These are phyloP conservation scores for Drosophila recens DNA, from an alignment of 2,888 invertebrate genomes.

Conservation along the genomic window DNA sequence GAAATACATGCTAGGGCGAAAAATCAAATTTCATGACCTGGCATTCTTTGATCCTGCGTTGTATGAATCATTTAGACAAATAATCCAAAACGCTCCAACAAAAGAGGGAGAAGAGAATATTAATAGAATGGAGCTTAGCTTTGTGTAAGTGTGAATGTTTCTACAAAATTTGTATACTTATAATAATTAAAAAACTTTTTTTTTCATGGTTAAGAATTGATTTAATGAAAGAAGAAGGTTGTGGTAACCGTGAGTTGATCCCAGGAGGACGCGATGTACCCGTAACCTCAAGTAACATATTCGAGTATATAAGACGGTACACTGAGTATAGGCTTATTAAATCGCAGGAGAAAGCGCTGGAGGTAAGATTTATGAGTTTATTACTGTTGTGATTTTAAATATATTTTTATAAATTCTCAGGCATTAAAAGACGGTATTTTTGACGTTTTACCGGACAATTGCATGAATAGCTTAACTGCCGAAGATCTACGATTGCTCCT, in stretches of 20 bases:
- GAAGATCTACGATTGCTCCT: constrained; percentile 97
- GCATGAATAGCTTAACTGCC: constrained; percentile 96
- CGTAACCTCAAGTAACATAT: constrained; percentile 96
- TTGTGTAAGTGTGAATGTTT: constrained; percentile 88
- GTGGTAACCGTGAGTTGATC: constrained; percentile 94
- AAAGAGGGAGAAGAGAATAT: constrained; percentile 93
- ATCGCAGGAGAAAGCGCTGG: constrained; percentile 96
- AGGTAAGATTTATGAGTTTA: constrained; percentile 87
- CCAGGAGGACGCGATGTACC: constrained; percentile 95
- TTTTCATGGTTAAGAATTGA: constrained; percentile 89
- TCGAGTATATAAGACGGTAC: constrained; percentile 98
- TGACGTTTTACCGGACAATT: constrained; percentile 96
- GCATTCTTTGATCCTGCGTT: constrained; percentile 99
- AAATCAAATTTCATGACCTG: constrained; percentile 98
- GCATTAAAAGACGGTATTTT: constrained; percentile 96
- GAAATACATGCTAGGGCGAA: constrained; percentile 96
- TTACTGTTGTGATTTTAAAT: neutral
- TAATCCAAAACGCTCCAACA: constrained; percentile 95
- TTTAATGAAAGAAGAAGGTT: constrained; percentile 96
- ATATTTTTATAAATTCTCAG: constrained; percentile 84
- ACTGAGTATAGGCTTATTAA: constrained; percentile 97
- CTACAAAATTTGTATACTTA: too few species aligned
- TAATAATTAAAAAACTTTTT: neutral
- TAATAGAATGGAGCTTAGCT: constrained; percentile 95
- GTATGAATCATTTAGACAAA: constrained; percentile 97